Percentiles rank a stretch among this genome's conserved stretches.
Conservation (phyloP, 2,888 invertebrate species). For the Pseudeuparius sepicola region DNA sequence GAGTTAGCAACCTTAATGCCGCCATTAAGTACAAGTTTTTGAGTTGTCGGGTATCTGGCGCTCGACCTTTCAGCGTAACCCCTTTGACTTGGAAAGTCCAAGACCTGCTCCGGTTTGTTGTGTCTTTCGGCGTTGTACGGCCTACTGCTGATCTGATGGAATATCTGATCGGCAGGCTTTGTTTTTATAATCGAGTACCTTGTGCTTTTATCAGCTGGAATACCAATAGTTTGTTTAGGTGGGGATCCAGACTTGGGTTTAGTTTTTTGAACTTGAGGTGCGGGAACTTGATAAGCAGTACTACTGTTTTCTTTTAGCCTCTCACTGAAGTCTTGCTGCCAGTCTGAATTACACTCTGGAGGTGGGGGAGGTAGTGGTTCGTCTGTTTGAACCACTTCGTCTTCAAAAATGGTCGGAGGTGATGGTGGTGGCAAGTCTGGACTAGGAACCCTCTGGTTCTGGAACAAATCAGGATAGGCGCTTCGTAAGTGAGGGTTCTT, state of each 20-base stretch:
- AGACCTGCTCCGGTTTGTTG: slow-evolving; percentile 22
- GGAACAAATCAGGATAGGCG: slow-evolving; percentile 39
- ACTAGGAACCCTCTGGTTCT: slow-evolving; percentile 45
- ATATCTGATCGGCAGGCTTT: slow-evolving; percentile 28
- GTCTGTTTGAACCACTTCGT: slow-evolving; percentile 49
- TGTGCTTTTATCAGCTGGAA: slow-evolving; percentile 25
- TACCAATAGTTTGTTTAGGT: slow-evolving; percentile 25
- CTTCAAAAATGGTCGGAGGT: slow-evolving; percentile 49
- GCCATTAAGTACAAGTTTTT: slow-evolving; percentile 41
- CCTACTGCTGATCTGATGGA: slow-evolving; percentile 32
- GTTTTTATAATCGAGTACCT: slow-evolving; percentile 30
- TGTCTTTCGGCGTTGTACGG: slow-evolving; percentile 25
- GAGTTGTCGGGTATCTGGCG: slow-evolving; percentile 38
- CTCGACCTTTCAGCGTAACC: slow-evolving; percentile 40
- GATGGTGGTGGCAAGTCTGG: slow-evolving; percentile 53
- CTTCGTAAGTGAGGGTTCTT: slow-evolving; percentile 59
- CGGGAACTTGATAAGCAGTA: slow-evolving; percentile 30
- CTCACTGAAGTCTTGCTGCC: slow-evolving; percentile 33
- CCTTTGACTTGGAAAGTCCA: slow-evolving; percentile 31
- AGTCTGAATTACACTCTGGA: slow-evolving; percentile 40
- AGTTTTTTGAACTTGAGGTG: slow-evolving; percentile 32
- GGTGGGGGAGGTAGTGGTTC: slow-evolving; percentile 59
- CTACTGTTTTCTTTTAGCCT: slow-evolving; percentile 29
- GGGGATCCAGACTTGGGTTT: slow-evolving; percentile 4
- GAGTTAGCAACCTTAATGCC: slow-evolving; percentile 38